Evolutionary conservation across 1,140 invertebrate species (phyloP), one percentile per base, ranked within the genome.

Genomic region (Sogatella furcifera): DNA sequence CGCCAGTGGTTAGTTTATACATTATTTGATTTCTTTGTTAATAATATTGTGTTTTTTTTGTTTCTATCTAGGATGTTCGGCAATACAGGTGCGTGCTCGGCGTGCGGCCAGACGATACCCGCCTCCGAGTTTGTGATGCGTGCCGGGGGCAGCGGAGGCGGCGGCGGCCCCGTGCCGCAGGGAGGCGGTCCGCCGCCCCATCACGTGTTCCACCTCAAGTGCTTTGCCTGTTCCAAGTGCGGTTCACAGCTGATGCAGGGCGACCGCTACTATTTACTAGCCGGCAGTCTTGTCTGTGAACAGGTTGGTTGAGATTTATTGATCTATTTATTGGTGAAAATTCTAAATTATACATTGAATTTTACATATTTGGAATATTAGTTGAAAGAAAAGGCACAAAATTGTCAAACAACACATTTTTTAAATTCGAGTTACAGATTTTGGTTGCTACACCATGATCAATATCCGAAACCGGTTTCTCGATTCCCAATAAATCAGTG

Each of bases 201-300:
- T 61, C 77, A 80, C 75, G 90, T 94, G 68, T 95, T 93, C 82
- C 92, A 96, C 81, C 81, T 92, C 74, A 92, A 92, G 78, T 95
- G 92, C 77, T 96, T 96, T 79, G 83, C 85, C 64, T 96, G 92
- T 79, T 90, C 88, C 72, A 93, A 93, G 72, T 96, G 92, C 73
- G 84, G 88, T 64, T 81, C 83, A 65, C 86, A 86, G 74, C 84
- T 96, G 64, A 83, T 88, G 69, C 84, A 89, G 62, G 92, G 92
- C 65, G 92, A 95, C 81, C 86, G 90, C 54, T 93, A 91, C 77
- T 88, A 90, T 71, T 82, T 93, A 74, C 74, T 92, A 64, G 86
- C 88, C 65, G 90, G 90, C 41, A 85, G 83, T 67, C 79, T 92
- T 64, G 84, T 94, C 24, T 94, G 91, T 80, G 92, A 95, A 75